Evolutionary conservation across 2,113 vertebrate species (phyloP), one percentile per base, ranked within the genome.

Genomic region (Lepus europaeus): DNA sequence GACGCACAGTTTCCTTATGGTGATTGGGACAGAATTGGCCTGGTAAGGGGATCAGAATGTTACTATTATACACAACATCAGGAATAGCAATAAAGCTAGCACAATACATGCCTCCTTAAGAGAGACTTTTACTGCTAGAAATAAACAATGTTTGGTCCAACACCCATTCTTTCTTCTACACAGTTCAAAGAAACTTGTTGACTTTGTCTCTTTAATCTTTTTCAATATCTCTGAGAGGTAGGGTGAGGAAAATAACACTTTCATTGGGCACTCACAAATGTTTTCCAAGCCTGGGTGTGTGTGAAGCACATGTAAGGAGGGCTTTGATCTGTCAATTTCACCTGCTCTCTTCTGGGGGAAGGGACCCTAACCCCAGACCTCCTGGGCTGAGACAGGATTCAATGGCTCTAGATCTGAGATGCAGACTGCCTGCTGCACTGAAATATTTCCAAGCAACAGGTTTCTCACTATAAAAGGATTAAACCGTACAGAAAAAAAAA

Each of bases 181-280:
- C 93, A 88, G 74, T 74, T 97, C 92, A 94, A 92, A 97, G 92
- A 66, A 96, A 90, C 81, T 23, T 53, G 51, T 61, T 89, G 84
- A 53, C 78, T 88, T 91, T 69, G 63, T 74, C 78, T 56, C 92
- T 97, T 96, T 93, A 84, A 96, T 97, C 84, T 94, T 83, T 89
- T 87, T 69, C 78, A 93, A 63, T 22, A 61, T 66, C 68, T 68
- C 73, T 56, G 85, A 85, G 39, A 93, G 80, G 68, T 0, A 56
- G 23, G 23, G 25, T 27, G 63, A 70, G 13, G 88, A 27, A 87
- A 84, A 53, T 31, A 61, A 27, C 59, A 25, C 90, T 64, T 92
- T 56, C 19, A 10, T 2, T 80, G 7, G 51, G 33, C n/a, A 31
- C 87, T 56, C 73, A 20, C 49, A 39, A 39, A 59, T 22, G 23